Percentiles rank a stretch among this genome's conserved stretches.
phyloP scores from a whole-genome alignment of 2,888 invertebrate species.

The Enchytraeus crypticus region DNA sequence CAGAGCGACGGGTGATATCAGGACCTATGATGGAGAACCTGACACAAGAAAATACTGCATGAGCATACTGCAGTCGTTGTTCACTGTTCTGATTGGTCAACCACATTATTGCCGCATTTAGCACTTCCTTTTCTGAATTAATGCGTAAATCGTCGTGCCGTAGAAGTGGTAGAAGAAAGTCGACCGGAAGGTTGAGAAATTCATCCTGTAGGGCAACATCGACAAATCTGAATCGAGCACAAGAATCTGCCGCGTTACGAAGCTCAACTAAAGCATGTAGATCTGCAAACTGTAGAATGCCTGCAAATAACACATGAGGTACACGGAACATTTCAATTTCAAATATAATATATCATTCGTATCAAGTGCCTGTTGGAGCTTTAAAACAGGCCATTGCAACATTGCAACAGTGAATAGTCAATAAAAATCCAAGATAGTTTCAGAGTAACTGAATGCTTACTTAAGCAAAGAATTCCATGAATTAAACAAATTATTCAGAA shows the following conservation, averaged over 20 bases:
- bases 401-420: background rate
- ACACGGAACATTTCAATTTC: background rate
- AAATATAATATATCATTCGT: background rate
- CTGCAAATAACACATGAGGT: slow-evolving; percentile 23
- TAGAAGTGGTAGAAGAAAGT: slow-evolving; percentile 66
- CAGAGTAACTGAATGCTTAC: no score
- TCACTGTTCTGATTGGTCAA: slow-evolving; percentile 71
- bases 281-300: slow-evolving; percentile 66
- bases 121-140: slow-evolving; percentile 63
- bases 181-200: slow-evolving; percentile 70
- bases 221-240: slow-evolving; percentile 76
- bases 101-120: slow-evolving; percentile 79
- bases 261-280: slow-evolving; percentile 73
- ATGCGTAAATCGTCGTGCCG: slow-evolving; percentile 77
- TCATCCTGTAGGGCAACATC: slow-evolving; percentile 73
- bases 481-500: no score
- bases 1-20: no score
- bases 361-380: background rate
- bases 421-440: no score
- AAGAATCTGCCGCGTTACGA: slow-evolving; percentile 67
- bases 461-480: no score
- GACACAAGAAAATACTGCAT: slow-evolving; percentile 73
- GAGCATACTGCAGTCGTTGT: slow-evolving; percentile 69
- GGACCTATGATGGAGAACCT: slow-evolving; percentile 74
- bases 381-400: background rate